A percentile compares a stretch with the other conserved stretches of the same genome.
phyloP scores from a whole-genome alignment of 2,888 invertebrate genomes.

The Reticulitermes lucifugus region DNA sequence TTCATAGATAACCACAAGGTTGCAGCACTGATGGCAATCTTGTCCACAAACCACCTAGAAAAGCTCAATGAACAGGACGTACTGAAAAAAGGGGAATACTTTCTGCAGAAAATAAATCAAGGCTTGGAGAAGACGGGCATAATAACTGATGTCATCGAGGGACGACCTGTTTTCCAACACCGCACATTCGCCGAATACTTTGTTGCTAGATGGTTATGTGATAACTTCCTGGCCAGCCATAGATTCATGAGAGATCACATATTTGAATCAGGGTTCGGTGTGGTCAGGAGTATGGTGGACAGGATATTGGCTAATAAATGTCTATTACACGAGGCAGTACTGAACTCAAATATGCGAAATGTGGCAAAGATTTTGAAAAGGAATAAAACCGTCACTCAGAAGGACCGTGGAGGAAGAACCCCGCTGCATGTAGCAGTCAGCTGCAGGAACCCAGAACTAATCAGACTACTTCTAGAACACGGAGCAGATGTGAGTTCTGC shows the following conservation, averaged over 20 bases:
- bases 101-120: background rate
- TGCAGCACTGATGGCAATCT: background rate
- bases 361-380: background rate
- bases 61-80: background rate
- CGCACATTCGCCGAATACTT: too few relatives aligned
- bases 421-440: background rate
- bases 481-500: too few relatives aligned
- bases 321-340: background rate
- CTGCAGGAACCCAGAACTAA: too few relatives aligned
- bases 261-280: background rate
- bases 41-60: background rate
- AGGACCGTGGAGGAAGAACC: background rate
- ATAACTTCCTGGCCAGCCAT: background rate
- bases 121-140: background rate
- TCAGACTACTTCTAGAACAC: too few relatives aligned
- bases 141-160: too few relatives aligned
- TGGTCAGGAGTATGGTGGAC: background rate
- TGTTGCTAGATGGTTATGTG: too few relatives aligned
- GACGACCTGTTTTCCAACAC: too few relatives aligned
- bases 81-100: background rate
- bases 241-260: background rate
- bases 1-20: background rate
- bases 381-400: background rate
- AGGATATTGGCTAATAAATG: background rate
- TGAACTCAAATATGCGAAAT: background rate